A percentile compares a stretch with the other conserved stretches of the same genome.
These are phyloP conservation scores for Bacillus rossius DNA, from an alignment of 1,140 invertebrate genomes.

Conservation along the genomic window DNA sequence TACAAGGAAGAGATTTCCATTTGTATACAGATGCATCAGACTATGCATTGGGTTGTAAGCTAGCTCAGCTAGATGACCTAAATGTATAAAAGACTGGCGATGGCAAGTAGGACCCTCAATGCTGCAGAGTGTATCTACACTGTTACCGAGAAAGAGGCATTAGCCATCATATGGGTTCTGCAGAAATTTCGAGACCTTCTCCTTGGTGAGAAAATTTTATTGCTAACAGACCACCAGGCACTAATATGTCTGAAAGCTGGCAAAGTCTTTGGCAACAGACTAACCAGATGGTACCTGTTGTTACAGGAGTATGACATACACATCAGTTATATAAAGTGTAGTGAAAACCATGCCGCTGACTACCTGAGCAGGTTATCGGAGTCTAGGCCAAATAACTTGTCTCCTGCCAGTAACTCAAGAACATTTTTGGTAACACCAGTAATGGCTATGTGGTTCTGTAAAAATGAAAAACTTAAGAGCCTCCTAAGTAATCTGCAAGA, in stretches of 20 bases:
- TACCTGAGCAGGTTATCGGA: constrained; percentile 16
- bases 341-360: constrained; percentile 33
- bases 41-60: background rate
- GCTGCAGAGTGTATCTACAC: constrained; percentile 31
- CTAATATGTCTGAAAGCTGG: constrained; percentile 36
- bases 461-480: background rate
- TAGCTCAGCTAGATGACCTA: background rate
- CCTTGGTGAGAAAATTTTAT: constrained; percentile 32
- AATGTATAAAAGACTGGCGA: constrained; percentile 12
- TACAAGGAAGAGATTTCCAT: constrained; percentile 24
- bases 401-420: background rate
- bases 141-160: constrained; percentile 40
- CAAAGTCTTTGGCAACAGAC: constrained; percentile 24
- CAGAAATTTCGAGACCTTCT: constrained; percentile 38
- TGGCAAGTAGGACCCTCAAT: constrained; percentile 27
- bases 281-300: constrained; percentile 33
- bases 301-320: constrained; percentile 37
- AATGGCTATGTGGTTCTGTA: background rate
- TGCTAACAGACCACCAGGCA: constrained; percentile 40
- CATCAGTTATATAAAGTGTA: constrained; percentile 34
- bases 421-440: background rate
- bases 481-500: too few species aligned
- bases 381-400: background rate
- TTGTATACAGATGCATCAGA: constrained; percentile 14
- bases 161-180: constrained; percentile 38